Conservation (phyloP, 2,113 vertebrate genomes). For the Cyprinodon tularosa region DNA sequence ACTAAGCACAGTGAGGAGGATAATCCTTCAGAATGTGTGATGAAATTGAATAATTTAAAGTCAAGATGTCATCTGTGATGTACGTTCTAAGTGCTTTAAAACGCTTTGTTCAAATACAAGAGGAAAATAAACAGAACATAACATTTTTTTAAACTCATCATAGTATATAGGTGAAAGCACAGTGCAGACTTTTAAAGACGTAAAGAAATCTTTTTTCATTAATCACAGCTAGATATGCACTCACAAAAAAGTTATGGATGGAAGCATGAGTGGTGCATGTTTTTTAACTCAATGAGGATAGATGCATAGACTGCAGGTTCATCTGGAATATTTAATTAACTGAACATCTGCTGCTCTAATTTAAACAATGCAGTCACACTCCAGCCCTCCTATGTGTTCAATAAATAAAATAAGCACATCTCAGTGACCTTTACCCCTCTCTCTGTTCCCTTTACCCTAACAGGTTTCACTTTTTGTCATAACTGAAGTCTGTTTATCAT, state of each 20-base stretch:
- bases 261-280: not conserved
- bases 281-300: conserved; percentile 12
- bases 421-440: conserved; percentile 50
- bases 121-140: not conserved
- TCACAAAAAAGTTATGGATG: not conserved
- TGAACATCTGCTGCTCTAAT: conserved; percentile 38
- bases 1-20: not conserved
- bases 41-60: not conserved
- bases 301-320: not conserved
- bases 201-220: conserved; percentile 32
- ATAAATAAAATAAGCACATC: conserved; percentile 10
- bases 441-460: conserved; percentile 2
- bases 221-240: not conserved
- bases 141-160: conserved; percentile 15
- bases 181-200: conserved; percentile 18
- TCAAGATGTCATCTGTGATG: not conserved
- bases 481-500: too few species aligned
- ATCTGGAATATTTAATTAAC: conserved; percentile 54
- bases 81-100: not conserved
- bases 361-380: conserved; percentile 12
- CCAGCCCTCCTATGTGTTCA: conserved; percentile 12
- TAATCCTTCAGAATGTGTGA: not conserved
- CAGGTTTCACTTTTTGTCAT: conserved; percentile 19
- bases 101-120: not conserved
- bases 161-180: conserved; percentile 8